These are phyloP conservation scores for Erannis defoliaria DNA, from an alignment of 2,888 invertebrate species.

Conservation along the genomic window DNA sequence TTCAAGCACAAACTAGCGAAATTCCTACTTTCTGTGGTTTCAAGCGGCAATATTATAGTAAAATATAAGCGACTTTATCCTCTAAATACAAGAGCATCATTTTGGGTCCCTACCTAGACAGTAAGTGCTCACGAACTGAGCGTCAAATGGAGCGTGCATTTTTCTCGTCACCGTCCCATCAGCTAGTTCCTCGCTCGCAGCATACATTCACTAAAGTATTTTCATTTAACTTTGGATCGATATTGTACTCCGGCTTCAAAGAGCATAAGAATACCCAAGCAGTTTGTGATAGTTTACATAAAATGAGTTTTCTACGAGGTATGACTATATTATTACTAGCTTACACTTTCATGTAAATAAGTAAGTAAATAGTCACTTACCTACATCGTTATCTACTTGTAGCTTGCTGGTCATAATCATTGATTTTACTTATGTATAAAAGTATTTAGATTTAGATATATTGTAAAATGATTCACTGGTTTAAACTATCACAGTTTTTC, in stretches of 20 bases:
- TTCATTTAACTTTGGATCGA: constrained; percentile 39
- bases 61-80: too few species aligned
- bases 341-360: too few species aligned
- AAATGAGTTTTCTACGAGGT: constrained; percentile 12
- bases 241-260: constrained; percentile 13
- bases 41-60: too few species aligned
- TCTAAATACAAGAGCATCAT: neutral
- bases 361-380: too few species aligned
- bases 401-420: too few species aligned
- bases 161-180: constrained; percentile 33
- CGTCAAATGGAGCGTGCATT: constrained; percentile 23
- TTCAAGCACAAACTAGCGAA: too few species aligned
- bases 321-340: neutral
- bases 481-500: too few species aligned
- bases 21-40: too few species aligned
- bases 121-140: neutral
- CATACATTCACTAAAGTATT: constrained; percentile 36
- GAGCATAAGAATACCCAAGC: constrained; percentile 18
- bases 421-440: too few species aligned
- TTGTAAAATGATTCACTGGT: too few species aligned
- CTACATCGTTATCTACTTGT: too few species aligned
- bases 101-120: neutral
- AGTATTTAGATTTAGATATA: too few species aligned
- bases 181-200: constrained; percentile 24
- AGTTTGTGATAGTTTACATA: constrained; percentile 23